Base-by-base conservation (phyloP, 2,888 invertebrate species). In the Drosophila recens region DNA sequence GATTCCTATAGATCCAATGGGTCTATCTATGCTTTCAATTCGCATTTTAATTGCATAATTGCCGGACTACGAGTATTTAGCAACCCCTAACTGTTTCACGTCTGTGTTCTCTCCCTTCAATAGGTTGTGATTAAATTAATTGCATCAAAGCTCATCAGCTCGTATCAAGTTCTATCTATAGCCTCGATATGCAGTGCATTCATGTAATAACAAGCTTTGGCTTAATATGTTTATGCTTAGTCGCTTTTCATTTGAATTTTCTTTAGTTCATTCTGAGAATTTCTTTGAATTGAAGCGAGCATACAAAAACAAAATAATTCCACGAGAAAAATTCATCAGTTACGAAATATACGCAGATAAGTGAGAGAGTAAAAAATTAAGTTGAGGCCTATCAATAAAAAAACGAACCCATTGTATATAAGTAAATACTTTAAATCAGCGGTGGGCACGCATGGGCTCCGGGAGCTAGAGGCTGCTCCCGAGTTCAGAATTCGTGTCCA, bases 41-140 rank as follows among this genome's bases (percentile, higher is more conserved):
- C 36, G 42, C 69, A 13, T 33, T 58, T 65, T 75, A 82, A 82
- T 82, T 87, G 82, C 54, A 40, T 82, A 82, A 82, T 87, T 82
- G 85, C 46, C 56, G 59, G 27, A 58, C 42, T 33, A 38, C n/a
- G 38, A 5, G 38, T 38, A 72, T 61, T 77, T 75, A 67, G 77
- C 57, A 45, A 46, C 23, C 15, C 56, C 62, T 42, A 38, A 17
- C 61, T 8, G 56, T 30, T 20, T 4, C 20, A 34, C 15, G 15
- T 30, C 38, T n/a, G 5, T 20, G 1, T 0, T 27, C 42, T 17
- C 20, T 1, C 43, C 49, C 17, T n/a, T 9, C 34, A 38, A n/a
- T 17, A 51, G 42, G 8, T 46, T 57, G 57, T 51, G 64, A 78
- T 78, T 68, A 38, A 64, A 45, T 73, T 78, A 78, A 78, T 75